Evolutionary conservation across 2,888 invertebrate species (phyloP), one percentile per base, ranked within the genome.

Genomic region (Nowickia ferox): DNA sequence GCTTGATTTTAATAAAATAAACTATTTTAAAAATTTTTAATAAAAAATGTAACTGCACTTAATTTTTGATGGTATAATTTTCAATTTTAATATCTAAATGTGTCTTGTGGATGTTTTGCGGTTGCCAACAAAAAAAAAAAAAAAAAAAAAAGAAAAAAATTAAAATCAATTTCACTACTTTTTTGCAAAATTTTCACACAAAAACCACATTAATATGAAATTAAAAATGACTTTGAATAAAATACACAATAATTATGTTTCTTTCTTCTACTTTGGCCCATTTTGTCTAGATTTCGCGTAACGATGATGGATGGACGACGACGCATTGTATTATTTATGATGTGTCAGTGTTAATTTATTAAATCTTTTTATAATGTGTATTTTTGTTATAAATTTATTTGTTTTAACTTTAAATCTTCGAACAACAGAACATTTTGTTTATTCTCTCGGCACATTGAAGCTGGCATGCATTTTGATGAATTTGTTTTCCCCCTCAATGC

Each of bases 311-410:
- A 59, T 59, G 46, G 15, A 48, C 48, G 15, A 48, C 48, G 46
- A 38, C 6, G 30, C 30, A 13, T 15, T 5, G 30, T 6, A 40
- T 51, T 51, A 40, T 63, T 19, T 51, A 11, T 74, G 46, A 72
- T 74, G 19, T 74, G 74, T 42, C 74, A 74, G 63, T 40, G 61
- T 61, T 61, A 40, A 74, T 74, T 74, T 61, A 40, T 1, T 22
- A 55, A 22, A 4, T 48, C n/a, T 15, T 13, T 48, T 46, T 46
- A 42, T 11, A 44, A 71, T 57, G 46, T n/a, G n/a, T 57, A 10
- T 57, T 30, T 71, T 46, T 44, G 19, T n/a, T 46, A n/a, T n/a
- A 30, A 30, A 30, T n/a, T 57, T 42, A 9, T 42, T 55, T 17
- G 2, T 9, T 15, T 22, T 22, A 9, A 30, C 44, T 57, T 57